Conservation (phyloP, 2,888 invertebrate species). For the Mystacides longicornis region DNA sequence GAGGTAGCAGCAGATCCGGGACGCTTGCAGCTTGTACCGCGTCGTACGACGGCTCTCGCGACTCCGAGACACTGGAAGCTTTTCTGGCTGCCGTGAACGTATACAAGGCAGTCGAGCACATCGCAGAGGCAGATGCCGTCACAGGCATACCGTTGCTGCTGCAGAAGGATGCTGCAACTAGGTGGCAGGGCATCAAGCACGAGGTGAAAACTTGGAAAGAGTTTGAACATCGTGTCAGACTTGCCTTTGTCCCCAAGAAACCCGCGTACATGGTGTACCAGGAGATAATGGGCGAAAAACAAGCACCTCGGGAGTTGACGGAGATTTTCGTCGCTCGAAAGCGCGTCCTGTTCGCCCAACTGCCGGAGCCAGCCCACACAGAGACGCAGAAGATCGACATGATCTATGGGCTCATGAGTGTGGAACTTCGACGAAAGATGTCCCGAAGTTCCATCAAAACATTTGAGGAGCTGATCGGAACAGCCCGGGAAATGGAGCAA, state of each 20-base stretch:
- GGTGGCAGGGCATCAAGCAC: background rate
- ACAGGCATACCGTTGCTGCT: background rate
- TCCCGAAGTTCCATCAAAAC: background rate
- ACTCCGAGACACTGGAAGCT: background rate
- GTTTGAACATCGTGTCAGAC: background rate
- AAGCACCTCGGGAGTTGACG: background rate
- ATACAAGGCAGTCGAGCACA: background rate
- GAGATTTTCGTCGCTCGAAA: background rate
- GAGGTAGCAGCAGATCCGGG: too few relatives aligned
- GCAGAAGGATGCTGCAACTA: background rate
- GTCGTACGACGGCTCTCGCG: background rate
- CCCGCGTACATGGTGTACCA: background rate
- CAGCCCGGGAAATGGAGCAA: background rate
- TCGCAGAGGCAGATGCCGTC: background rate
- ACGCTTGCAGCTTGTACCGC: too few relatives aligned
- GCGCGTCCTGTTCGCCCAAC: background rate
- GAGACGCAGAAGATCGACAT: background rate
- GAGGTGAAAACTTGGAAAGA: background rate
- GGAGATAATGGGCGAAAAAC: background rate
- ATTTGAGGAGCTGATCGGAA: background rate
- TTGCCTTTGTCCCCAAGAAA: background rate
- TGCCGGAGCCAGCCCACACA: background rate
- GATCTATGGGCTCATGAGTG: background rate
- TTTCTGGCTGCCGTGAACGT: background rate
- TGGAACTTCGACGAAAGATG: background rate